Percentiles rank a stretch among this genome's conserved stretches.
phyloP scores from a whole-genome alignment of 2,113 vertebrate species.

The Halichoeres trimaculatus region DNA sequence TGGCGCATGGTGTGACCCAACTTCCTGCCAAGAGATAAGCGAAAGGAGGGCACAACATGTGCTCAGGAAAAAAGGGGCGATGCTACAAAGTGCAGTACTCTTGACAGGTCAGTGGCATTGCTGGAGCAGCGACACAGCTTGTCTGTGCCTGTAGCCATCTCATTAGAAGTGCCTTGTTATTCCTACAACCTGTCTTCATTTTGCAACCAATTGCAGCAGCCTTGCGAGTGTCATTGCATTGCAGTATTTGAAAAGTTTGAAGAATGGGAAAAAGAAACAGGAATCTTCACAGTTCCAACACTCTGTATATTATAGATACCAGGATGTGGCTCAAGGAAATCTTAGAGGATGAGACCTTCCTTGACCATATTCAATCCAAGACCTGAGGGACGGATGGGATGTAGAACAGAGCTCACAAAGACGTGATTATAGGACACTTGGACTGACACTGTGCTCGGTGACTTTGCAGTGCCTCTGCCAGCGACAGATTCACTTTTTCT shows the following conservation, averaged over 20 bases:
- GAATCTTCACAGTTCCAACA: conserved; percentile 45
- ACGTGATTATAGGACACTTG: conserved; percentile 78
- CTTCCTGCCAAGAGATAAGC: conserved; percentile 71
- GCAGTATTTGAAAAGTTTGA: conserved; percentile 57
- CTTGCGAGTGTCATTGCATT: conserved; percentile 35
- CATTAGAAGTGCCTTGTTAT: conserved; percentile 72
- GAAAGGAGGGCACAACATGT: conserved; percentile 66
- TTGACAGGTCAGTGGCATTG: conserved; percentile 70
- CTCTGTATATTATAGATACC: conserved; percentile 73
- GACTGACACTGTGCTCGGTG: conserved; percentile 69
- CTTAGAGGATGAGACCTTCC: conserved; percentile 49
- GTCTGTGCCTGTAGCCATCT: conserved; percentile 66
- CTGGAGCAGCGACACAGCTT: conserved; percentile 39
- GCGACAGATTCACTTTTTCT: conserved; percentile 42
- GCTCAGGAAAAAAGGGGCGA: conserved; percentile 62
- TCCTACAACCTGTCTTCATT: conserved; percentile 63
- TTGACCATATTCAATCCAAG: conserved; percentile 68
- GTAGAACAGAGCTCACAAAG: conserved; percentile 63
- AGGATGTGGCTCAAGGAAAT: conserved; percentile 64
- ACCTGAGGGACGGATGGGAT: conserved; percentile 65
- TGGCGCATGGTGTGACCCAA: conserved; percentile 73
- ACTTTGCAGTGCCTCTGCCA: conserved; percentile 70
- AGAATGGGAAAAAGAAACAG: conserved; percentile 58
- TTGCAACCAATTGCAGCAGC: conserved; percentile 42
- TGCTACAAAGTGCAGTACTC: conserved; percentile 50